Evolutionary conservation across 2,797 vertebrate species (phyloP), one percentile per base, ranked within the genome.

Genomic region (Botia almorhae): DNA sequence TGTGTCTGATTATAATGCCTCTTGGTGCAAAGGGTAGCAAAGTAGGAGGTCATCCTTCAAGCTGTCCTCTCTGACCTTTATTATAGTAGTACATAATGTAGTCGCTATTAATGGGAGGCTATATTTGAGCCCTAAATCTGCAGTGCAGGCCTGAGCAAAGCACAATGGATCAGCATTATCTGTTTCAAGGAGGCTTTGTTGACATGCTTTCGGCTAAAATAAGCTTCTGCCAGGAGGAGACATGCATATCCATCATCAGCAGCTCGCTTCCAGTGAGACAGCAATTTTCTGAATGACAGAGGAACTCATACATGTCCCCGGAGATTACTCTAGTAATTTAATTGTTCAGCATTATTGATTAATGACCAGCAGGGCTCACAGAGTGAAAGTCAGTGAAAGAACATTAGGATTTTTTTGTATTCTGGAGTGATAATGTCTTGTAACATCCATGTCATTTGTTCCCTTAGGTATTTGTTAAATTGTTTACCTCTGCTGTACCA

Each of bases 211-310:
- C 13, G 2, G 63, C 74, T 83, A 79, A 83, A 86, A 77, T 74
- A 85, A 78, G 74, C 77, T 72, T 72, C 17, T 48, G 65, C 51
- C 29, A 21, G 53, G 72, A 74, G 67, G 61, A 71, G 73, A 61
- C 69, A 7, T 29, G 16, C 56, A 33, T 82, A 61, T 63, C 26
- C 65, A 7, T 61, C 65, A 76, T 76, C 78, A 69, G 78, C 81
- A 63, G 51, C 3, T 55, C 63, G 29, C 55, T 78, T 81, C 82
- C 71, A 63, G 43, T 50, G 69, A 78, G 67, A 78, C 76, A 74
- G 79, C 83, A 82, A 14, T 86, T 86, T 86, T 84, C 74, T 39
- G 51, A 76, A 39, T 73, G 81, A 81, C 69, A 61, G 78, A 73
- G 75, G 43, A 69, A 56, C 50, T 55, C 46, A 68, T 39, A 43